Conservation (phyloP, 53 echinoderm and acorn worm genomes). For the Antedon mediterranea region DNA sequence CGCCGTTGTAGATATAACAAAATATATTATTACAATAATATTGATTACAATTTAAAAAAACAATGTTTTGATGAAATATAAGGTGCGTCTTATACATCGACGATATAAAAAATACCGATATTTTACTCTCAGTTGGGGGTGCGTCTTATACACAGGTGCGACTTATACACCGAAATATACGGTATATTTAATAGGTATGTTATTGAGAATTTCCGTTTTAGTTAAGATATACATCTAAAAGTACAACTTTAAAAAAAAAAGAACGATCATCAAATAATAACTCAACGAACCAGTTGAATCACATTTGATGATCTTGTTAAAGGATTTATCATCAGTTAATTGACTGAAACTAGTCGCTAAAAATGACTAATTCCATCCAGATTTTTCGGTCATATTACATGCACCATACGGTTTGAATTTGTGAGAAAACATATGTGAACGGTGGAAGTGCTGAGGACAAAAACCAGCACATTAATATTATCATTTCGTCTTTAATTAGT, state of each 20-base stretch:
- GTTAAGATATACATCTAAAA: neutral
- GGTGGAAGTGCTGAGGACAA: neutral
- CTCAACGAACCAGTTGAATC: neutral
- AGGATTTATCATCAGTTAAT: neutral
- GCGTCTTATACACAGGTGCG: no score
- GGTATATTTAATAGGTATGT: no score
- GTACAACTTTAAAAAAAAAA: neutral
- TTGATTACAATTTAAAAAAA: no score
- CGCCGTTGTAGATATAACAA: no score
- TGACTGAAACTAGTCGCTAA: neutral
- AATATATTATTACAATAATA: no score
- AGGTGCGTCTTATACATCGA: no score
- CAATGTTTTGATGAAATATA: no score
- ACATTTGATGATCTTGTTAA: neutral
- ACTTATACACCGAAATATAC: no score
- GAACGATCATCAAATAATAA: neutral
- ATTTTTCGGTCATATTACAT: neutral
- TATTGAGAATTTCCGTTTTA: no score
- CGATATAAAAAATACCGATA: no score
- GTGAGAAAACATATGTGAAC: neutral
- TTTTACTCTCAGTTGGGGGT: no score
- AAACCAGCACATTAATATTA: neutral
- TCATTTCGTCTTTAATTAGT: no score
- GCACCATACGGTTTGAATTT: neutral
- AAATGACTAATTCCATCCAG: neutral